These are phyloP conservation scores for Zosterops lateralis DNA, from an alignment of 2,113 vertebrate species.

Conservation along the genomic window DNA sequence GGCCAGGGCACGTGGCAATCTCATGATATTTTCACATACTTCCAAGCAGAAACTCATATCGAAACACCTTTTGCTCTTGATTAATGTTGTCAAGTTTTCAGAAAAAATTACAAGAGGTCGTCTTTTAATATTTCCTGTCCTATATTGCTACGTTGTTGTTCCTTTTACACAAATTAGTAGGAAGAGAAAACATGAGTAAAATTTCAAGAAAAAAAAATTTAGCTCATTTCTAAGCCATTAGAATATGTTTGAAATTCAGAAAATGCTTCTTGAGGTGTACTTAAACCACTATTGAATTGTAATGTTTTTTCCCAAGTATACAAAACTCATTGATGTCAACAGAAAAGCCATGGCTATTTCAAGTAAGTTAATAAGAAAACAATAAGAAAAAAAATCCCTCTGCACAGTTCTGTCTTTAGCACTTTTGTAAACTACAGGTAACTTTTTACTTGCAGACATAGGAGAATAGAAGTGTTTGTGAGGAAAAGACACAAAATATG, in stretches of 20 bases:
- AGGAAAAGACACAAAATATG: not conserved
- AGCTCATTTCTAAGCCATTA: not conserved
- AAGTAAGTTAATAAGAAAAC: not conserved
- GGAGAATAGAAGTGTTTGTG: not conserved
- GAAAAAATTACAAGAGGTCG: not conserved
- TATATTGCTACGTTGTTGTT: not conserved
- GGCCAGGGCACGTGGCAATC: not conserved
- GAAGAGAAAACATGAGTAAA: not conserved
- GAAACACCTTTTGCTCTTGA: not conserved
- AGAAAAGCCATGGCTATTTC: not conserved
- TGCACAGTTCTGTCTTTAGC: not conserved
- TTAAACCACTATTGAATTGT: not conserved
- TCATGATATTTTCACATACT: not conserved
- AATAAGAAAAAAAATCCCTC: not conserved
- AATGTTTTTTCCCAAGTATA: not conserved
- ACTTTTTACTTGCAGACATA: not conserved
- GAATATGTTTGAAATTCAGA: not conserved
- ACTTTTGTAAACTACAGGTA: not conserved
- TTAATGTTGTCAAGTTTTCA: not conserved
- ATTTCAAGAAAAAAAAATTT: not conserved
- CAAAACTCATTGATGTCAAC: not conserved
- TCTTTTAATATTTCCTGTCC: not conserved
- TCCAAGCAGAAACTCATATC: not conserved
- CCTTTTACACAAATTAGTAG: not conserved
- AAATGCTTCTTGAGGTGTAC: not conserved